Evolutionary conservation across 2,113 vertebrate species (phyloP).

Genomic region (Azemiops feae): DNA sequence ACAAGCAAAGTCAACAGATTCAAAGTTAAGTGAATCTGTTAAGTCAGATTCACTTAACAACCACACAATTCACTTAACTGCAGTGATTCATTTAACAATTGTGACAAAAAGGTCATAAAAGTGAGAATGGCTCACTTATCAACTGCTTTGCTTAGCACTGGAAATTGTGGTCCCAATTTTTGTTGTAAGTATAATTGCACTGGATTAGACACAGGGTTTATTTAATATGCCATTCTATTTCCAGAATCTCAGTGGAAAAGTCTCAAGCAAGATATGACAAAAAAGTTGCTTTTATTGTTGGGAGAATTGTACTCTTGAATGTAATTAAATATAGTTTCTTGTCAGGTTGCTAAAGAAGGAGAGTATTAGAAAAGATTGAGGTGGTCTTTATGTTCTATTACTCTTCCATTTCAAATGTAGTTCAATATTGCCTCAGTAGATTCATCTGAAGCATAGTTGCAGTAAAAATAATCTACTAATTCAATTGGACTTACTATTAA

Average conservation of each 20-base stretch:
- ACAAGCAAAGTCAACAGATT: background rate
- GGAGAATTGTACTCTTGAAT: background rate
- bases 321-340: background rate
- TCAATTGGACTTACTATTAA: background rate
- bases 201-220: background rate
- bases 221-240: background rate
- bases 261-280: background rate
- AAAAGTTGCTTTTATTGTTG: background rate
- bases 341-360: background rate
- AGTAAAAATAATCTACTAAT: background rate
- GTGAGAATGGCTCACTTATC: background rate
- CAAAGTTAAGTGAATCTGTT: background rate
- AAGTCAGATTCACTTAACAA: background rate
- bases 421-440: background rate
- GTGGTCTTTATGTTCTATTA: background rate
- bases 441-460: background rate
- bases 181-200: background rate
- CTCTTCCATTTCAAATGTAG: background rate
- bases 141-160: background rate
- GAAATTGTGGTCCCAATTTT: background rate
- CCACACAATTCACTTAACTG: background rate
- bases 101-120: background rate
- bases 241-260: background rate
- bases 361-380: background rate
- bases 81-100: background rate